Conservation (phyloP, 2,888 invertebrate genomes). For the Scaptomyza reducta region DNA sequence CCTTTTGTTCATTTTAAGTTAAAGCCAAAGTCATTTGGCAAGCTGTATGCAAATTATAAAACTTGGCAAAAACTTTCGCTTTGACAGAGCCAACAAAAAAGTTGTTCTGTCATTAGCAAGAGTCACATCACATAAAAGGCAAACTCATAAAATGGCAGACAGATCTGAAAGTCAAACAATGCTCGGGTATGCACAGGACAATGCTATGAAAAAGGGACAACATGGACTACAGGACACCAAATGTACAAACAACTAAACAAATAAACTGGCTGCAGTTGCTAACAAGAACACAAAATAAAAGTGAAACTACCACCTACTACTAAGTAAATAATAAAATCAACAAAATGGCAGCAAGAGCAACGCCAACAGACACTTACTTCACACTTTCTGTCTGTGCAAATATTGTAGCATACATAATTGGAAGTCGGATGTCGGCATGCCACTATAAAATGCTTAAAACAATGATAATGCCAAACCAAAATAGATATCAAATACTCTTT, state of each 20-base stretch:
- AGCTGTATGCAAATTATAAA: conserved; percentile 52
- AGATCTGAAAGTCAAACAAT: conserved; percentile 43
- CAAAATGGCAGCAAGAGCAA: conserved; percentile 44
- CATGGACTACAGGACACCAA: conserved; percentile 9
- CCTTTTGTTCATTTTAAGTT: background rate
- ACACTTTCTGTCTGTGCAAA: conserved; percentile 23
- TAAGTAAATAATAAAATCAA: conserved; percentile 53
- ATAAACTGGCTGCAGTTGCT: conserved; percentile 47
- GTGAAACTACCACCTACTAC: conserved; percentile 53
- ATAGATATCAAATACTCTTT: conserved; percentile 51
- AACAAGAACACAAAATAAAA: conserved; percentile 34
- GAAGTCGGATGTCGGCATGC: conserved; percentile 16
- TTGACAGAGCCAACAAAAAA: conserved; percentile 43
- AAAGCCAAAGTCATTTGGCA: conserved; percentile 26
- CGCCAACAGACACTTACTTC: conserved; percentile 19
- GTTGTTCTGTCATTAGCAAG: conserved; percentile 57
- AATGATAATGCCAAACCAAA: conserved; percentile 58
- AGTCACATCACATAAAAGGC: conserved; percentile 42
- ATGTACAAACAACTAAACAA: conserved; percentile 41
- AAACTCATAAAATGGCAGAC: conserved; percentile 61
- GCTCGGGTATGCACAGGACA: conserved; percentile 2
- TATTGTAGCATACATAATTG: conserved; percentile 41
- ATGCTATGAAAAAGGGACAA: background rate
- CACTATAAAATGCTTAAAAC: conserved; percentile 48
- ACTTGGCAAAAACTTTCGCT: conserved; percentile 48